Base-by-base conservation (phyloP, 2,888 invertebrate genomes). In the Caradrina clavipalpis region DNA sequence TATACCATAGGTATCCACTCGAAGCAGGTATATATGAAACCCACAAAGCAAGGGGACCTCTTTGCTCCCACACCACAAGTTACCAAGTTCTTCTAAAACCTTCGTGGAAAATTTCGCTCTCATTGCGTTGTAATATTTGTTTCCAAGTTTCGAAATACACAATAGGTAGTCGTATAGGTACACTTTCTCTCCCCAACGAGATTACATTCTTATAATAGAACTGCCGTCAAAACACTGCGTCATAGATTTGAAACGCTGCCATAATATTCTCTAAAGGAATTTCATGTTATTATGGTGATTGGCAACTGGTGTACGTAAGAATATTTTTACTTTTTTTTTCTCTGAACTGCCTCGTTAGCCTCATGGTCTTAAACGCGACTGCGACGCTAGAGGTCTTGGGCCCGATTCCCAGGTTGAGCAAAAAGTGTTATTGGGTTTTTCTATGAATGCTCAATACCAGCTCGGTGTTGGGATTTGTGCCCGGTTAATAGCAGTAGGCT, bases 241-340 rank as follows among this genome's bases (percentile, higher is more conserved):
- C 84, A 82, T 26, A 26, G 5, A 1, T 31, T 84, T 84, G 84
- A 85, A 81, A 57, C 61, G 26, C 39, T 85, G 85, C 85, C 85
- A 84, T 76, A 78, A 69, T 45, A 62, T 39, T 13, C 57, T 19
- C 10, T 53, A 56, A 66, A 70, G 35, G 76, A 69, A 81, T 78
- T 78, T 68, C 17, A 17, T 60, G 50, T 72, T 69, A 73, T 76
- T 73, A 73, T 79, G 63, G 73, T 26, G 21, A 69, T 65, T 82
- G 54, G 71, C 55, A 80, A 82, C 70, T 1, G 51, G 31, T 56
- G 66, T 65, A 39, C 47, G 19, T 57, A 47, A 56, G 19, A 42
- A 22, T 60, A 13, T 57, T 60, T 65, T 59, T 42, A 47, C 6
- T 19, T 31, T 31, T 55, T 26, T 54, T 51, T 54, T n/a, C n/a